Evolutionary conservation across 37 sponge, comb jelly and placozoan genomes (phyloP).

Genomic region (Petrosia ficiformis): DNA sequence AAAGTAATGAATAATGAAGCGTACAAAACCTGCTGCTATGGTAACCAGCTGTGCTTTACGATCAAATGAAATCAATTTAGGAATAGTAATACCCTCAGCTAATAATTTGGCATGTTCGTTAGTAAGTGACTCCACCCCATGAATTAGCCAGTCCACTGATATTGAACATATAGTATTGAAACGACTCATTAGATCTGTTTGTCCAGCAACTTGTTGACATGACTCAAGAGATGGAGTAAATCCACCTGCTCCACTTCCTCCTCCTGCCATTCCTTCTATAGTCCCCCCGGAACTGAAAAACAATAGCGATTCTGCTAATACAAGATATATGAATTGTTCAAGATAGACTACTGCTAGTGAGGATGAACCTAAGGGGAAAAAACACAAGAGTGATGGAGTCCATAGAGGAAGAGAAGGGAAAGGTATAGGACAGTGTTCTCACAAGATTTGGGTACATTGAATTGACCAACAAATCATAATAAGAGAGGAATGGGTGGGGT

Average conservation of each 20-base stretch:
- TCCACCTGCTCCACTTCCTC: conserved; percentile 4
- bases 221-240: background rate
- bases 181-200: conserved; percentile 42
- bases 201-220: conserved; percentile 34
- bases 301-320: conserved; percentile 29
- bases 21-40: conserved; percentile 34
- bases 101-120: conserved; percentile 38
- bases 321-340: conserved; percentile 46
- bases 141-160: conserved; percentile 60
- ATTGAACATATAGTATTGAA: conserved; percentile 24
- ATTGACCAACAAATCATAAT: background rate
- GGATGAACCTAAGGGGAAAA: background rate
- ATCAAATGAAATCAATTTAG: conserved; percentile 11
- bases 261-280: background rate
- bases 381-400: background rate
- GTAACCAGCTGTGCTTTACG: background rate
- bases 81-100: conserved; percentile 15
- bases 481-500: too few species aligned
- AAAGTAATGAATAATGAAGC: conserved; percentile 52
- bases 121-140: conserved; percentile 36
- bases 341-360: conserved; percentile 44
- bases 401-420: background rate
- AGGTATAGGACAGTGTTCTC: background rate
- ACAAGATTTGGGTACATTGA: background rate
- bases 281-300: conserved; percentile 41